Evolutionary conservation across 2,797 vertebrate species (phyloP).

Genomic region (Sebastes miniatus): DNA sequence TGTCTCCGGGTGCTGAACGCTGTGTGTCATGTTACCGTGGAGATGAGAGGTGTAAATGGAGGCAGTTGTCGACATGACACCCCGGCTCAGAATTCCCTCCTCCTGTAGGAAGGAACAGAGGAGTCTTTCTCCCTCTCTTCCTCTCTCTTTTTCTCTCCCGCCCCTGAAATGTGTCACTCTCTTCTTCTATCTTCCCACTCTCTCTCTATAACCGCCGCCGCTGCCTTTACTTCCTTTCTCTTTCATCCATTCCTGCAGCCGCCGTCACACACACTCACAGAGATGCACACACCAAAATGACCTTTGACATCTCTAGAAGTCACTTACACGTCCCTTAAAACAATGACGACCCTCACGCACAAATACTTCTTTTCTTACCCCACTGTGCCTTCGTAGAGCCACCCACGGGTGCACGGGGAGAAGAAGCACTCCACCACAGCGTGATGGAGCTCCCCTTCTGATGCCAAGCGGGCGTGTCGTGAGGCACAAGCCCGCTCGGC

Average conservation of each 20-base stretch:
- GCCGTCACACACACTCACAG: not conserved
- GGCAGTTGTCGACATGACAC: conserved; percentile 78
- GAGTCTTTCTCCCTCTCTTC: conserved; percentile 69
- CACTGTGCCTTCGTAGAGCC: conserved; percentile 86
- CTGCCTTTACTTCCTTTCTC: conserved; percentile 40
- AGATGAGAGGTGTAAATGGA: conserved; percentile 78
- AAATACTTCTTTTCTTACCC: conserved; percentile 83
- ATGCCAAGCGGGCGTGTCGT: conserved; percentile 85
- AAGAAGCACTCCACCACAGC: conserved; percentile 89
- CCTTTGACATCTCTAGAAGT: conserved; percentile 53
- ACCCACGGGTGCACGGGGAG: conserved; percentile 86
- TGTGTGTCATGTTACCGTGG: conserved; percentile 69
- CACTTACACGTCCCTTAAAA: not conserved
- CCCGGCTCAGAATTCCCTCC: conserved; percentile 76
- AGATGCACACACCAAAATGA: conserved; percentile 28
- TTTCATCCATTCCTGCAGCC: conserved; percentile 38
- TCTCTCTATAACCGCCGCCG: conserved; percentile 19
- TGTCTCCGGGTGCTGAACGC: conserved; percentile 47
- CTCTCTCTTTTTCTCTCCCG: conserved; percentile 53
- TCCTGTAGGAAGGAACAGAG: conserved; percentile 70
- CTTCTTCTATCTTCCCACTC: conserved; percentile 40
- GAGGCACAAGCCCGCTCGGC: conserved; percentile 81
- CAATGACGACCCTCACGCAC: not conserved
- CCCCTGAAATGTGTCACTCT: conserved; percentile 67
- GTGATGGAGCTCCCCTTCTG: conserved; percentile 85